Conservation (phyloP, 2,113 vertebrate species). For the Cricetomys ansorgei region DNA sequence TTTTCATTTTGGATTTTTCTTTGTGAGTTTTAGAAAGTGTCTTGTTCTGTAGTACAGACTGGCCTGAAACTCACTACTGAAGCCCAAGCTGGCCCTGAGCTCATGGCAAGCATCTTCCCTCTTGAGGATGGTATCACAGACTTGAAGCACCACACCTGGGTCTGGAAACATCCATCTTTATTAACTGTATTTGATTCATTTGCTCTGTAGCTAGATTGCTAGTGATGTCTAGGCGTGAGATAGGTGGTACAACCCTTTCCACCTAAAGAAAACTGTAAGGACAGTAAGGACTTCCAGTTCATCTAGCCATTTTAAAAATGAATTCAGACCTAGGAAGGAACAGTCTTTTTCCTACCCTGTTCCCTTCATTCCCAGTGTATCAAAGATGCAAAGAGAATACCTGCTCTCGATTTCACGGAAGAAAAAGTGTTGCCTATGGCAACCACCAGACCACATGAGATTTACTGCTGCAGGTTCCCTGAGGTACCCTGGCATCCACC, state of each 20-base stretch:
- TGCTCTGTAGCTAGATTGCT: constrained; percentile 36
- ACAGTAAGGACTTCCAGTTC: not conserved
- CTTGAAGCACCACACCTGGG: not conserved
- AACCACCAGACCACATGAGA: constrained; percentile 67
- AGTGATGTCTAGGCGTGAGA: not conserved
- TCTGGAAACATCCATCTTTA: not conserved
- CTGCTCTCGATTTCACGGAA: constrained; percentile 65
- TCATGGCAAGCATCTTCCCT: not conserved
- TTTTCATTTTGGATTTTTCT: not conserved
- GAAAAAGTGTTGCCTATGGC: constrained; percentile 67
- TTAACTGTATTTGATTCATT: constrained; percentile 21
- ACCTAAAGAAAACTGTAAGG: not conserved
- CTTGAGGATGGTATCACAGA: not conserved
- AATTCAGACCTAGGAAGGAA: not conserved
- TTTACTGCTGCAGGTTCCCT: constrained; percentile 44
- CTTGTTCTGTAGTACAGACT: not conserved
- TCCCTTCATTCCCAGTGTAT: not conserved
- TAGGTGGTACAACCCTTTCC: not conserved
- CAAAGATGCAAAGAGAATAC: not conserved
- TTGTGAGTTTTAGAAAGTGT: not conserved
- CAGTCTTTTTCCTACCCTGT: not conserved
- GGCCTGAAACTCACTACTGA: not conserved
- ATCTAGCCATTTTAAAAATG: constrained; percentile 53
- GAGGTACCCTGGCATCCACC: constrained; percentile 52
- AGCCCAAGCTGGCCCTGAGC: not conserved